Evolutionary conservation across 2,888 invertebrate species (phyloP), one percentile per base, ranked within the genome.

Genomic region (Aelia acuminata): DNA sequence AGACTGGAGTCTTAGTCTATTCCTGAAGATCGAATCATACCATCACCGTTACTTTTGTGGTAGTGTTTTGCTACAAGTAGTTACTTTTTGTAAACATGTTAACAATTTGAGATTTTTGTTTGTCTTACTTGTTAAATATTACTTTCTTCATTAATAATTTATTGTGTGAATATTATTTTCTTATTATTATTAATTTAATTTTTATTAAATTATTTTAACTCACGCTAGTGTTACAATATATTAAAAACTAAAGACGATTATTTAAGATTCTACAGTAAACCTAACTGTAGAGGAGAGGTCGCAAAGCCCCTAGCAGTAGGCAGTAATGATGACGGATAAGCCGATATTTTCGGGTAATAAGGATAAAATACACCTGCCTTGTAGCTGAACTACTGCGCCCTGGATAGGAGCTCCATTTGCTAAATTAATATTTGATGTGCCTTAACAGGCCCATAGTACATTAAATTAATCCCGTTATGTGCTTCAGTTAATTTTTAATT

Each of bases 251-350:
- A 49, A 49, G 49, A 49, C 18, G 26, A 57, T 26, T 53, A 53
- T 53, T 7, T n/a, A 53, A 53, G 53, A n/a, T 57, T 26, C 26
- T 57, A 1, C 26, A 3, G 8, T 15, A n/a, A n/a, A n/a, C n/a
- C 26, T 57, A 57, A 26, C 8, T 57, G 26, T 31, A n/a, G 22
- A n/a, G 22, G 53, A 3, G 2, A 26, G 26, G 57, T 26, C 26
- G 57, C 13, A 57, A 57, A 13, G 26, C 4, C n/a, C 10, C n/a
- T 57, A n/a, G 15, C 57, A 26, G 57, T 3, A 13, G 57, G 26
- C 53, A 57, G 53, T 57, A 57, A 57, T 57, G 57, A 57, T 57
- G 57, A 57, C 26, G 57, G 57, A 57, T 57, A 57, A 57, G 57
- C 57, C 26, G 13, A 57, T 26, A 57, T 57, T 57, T 31, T 26